These are phyloP conservation scores for Clistopyga incitator DNA, from an alignment of 2,888 invertebrate species.

Conservation along the genomic window DNA sequence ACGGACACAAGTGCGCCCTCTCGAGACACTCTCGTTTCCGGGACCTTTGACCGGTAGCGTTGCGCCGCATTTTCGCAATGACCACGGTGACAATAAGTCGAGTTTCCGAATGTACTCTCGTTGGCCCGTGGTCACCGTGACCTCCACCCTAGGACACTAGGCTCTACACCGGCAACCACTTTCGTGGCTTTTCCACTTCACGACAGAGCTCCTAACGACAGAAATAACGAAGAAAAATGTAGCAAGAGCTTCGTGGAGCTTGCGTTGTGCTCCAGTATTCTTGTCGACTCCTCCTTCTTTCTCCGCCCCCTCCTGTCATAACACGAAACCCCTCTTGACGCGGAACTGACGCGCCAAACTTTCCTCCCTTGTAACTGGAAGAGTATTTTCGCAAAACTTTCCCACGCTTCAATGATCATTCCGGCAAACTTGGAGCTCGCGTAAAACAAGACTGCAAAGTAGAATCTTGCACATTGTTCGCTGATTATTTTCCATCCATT, in stretches of 20 bases:
- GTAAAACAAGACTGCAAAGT: not conserved
- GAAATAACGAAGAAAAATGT: constrained; percentile 59
- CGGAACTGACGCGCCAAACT: constrained; percentile 34
- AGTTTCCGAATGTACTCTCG: constrained; percentile 63
- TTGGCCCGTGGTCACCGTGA: constrained; percentile 51
- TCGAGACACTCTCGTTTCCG: constrained; percentile 63
- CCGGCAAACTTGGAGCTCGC: not conserved
- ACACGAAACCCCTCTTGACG: constrained; percentile 41
- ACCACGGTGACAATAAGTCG: constrained; percentile 61
- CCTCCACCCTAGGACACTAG: constrained; percentile 33
- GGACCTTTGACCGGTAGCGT: constrained; percentile 60
- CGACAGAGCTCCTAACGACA: constrained; percentile 49
- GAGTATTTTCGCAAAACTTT: constrained; percentile 22
- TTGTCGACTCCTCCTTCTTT: not conserved
- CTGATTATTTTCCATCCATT: too few relatives aligned
- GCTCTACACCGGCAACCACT: constrained; percentile 46
- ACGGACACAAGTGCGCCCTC: constrained; percentile 59
- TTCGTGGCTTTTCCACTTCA: constrained; percentile 54
- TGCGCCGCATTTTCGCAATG: constrained; percentile 41
- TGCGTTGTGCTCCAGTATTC: not conserved
- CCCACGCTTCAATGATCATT: not conserved
- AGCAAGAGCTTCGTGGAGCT: constrained; percentile 1
- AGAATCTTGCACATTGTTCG: not conserved
- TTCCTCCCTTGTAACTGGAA: not conserved
- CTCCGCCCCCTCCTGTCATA: constrained; percentile 22